phyloP scores from a whole-genome alignment of 2,888 invertebrate genomes.

The Eupithecia tripunctaria region DNA sequence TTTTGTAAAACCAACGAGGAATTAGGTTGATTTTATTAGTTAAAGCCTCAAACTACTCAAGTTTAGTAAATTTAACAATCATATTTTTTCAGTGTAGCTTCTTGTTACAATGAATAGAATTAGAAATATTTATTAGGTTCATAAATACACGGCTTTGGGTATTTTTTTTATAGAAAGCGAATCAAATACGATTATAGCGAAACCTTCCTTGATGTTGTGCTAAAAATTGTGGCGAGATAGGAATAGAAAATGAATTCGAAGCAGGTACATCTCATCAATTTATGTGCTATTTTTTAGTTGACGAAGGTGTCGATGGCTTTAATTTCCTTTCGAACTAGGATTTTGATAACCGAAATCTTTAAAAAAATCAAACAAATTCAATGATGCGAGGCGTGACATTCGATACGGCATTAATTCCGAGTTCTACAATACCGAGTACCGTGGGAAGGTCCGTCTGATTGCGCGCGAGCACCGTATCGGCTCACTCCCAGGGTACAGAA shows the following conservation, averaged over 20 bases:
- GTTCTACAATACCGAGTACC: conserved; percentile 46
- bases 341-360: not conserved
- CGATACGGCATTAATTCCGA: conserved; percentile 64
- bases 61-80: too few species aligned
- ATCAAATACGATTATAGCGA: not conserved
- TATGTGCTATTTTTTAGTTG: too few species aligned
- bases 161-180: too few species aligned
- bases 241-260: not conserved
- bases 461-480: conserved; percentile 42
- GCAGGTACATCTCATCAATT: not conserved
- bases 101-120: not conserved
- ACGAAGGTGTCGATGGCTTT: not conserved
- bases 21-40: too few species aligned
- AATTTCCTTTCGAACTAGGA: not conserved
- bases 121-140: not conserved
- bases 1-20: too few species aligned
- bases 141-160: not conserved
- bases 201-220: not conserved
- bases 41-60: too few species aligned
- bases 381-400: conserved; percentile 65
- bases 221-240: not conserved
- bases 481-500: conserved; percentile 22
- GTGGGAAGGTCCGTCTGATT: conserved; percentile 35
- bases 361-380: conserved; percentile 29
- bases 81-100: too few species aligned